A percentile compares a stretch with the other conserved stretches of the same genome.
These are phyloP conservation scores for Argya squamiceps DNA, from an alignment of 2,797 vertebrate species.

Conservation along the genomic window DNA sequence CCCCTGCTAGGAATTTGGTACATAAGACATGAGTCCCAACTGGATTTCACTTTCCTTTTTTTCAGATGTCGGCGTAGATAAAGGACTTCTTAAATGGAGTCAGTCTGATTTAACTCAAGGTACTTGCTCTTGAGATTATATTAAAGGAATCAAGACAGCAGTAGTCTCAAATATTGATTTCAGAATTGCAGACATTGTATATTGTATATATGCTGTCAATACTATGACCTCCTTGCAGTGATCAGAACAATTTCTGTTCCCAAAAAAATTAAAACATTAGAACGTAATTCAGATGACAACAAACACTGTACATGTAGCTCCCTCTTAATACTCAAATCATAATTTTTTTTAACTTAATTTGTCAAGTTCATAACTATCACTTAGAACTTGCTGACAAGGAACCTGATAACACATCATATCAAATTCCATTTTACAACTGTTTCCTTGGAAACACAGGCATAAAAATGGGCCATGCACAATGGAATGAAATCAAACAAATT, in stretches of 20 bases:
- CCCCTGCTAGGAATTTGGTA: background rate
- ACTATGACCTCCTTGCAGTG: background rate
- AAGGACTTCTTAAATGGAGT: background rate
- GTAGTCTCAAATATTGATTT: background rate
- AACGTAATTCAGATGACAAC: background rate
- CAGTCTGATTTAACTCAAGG: background rate
- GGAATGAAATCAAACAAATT: constrained; percentile 43
- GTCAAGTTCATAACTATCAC: constrained; percentile 58
- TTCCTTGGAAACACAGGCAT: constrained; percentile 67
- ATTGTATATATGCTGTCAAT: background rate
- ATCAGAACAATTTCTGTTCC: background rate
- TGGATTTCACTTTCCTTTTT: background rate
- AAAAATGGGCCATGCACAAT: constrained; percentile 63
- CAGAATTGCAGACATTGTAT: background rate
- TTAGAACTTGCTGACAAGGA: constrained; percentile 67
- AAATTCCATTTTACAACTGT: constrained; percentile 69
- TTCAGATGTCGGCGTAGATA: background rate
- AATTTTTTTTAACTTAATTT: constrained; percentile 53
- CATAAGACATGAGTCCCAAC: accelerated
- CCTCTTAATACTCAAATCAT: background rate
- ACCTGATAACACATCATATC: constrained; percentile 65
- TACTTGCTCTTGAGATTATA: background rate
- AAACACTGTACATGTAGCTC: background rate
- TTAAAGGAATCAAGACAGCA: background rate
- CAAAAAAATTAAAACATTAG: background rate